Base-by-base conservation (phyloP, 1,140 invertebrate species). In the Dreissena rostriformis region DNA sequence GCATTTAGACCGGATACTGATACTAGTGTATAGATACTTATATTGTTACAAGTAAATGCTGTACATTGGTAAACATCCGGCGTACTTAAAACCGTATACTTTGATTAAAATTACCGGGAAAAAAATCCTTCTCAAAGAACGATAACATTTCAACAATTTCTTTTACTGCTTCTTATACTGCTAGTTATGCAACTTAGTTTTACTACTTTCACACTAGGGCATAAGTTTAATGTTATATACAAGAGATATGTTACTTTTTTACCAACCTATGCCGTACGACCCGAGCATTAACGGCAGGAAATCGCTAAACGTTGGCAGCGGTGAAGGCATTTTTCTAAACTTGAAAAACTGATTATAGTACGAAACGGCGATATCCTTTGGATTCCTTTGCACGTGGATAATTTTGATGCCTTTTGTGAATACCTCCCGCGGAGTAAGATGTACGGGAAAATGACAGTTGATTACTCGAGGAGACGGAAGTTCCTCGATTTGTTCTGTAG, bases 311-410 rank as follows among this genome's bases (percentile, higher is more conserved):
- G 29, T 68, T 17, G 19, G 2, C 26, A 17, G 19, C 29, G 19
- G 19, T 19, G 15, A 17, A 22, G 19, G 17, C 0, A 22, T 8
- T n/a, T 55, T 51, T 61, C 17, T 24, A 4, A 61, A n/a, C 57
- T 61, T 61, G 17, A 61, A n/a, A 24, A 5, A 22, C 26, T 82
- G 80, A 57, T 75, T 10, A 53, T 26, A 82, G 5, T 26, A 51
- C 6, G 80, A 82, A 12, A 82, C 80, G 53, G 26, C 57, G 6
- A 57, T 72, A 49, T 82, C 80, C 49, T 82, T 82, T 29, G 80
- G 80, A 49, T 82, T 82, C 63, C 80, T 82, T 29, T 65, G 26
- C 19, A 82, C 57, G 22, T 82, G 79, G 10, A 82, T 67, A 29
- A 82, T 82, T 28, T 82, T 82, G 39, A 24, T 49, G 24, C 65